A percentile compares a stretch with the other conserved stretches of the same genome.
These are phyloP conservation scores for Bolinopsis microptera DNA, from an alignment of 37 sponge, comb jelly and placozoan genomes.

Conservation along the genomic window DNA sequence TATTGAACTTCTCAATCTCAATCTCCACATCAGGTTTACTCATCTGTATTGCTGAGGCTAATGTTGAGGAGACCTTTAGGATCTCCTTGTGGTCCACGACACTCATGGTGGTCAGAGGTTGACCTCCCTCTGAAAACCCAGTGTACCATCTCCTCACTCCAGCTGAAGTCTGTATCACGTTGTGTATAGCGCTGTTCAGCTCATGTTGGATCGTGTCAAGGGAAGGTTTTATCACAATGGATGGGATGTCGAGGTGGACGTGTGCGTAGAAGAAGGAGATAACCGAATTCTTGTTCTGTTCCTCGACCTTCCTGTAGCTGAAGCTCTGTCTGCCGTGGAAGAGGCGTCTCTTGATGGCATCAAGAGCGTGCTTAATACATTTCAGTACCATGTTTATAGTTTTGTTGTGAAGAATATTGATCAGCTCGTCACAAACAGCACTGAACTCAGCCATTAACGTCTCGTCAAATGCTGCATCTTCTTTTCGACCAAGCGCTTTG, in stretches of 20 bases:
- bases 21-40: conserved; percentile 26
- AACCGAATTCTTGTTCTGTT: not conserved
- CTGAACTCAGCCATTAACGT: conserved; percentile 19
- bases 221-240: conserved; percentile 66
- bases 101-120: conserved; percentile 43
- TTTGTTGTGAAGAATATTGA: conserved; percentile 62
- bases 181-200: conserved; percentile 65
- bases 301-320: conserved; percentile 31
- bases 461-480: conserved; percentile 43
- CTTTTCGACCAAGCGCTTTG: conserved; percentile 20
- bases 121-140: conserved; percentile 9
- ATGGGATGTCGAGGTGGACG: conserved; percentile 57
- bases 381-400: conserved; percentile 48
- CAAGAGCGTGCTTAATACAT: conserved; percentile 50
- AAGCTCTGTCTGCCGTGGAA: conserved; percentile 53
- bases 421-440: conserved; percentile 10
- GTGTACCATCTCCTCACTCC: not conserved
- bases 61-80: not conserved
- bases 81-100: conserved; percentile 42
- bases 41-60: conserved; percentile 60
- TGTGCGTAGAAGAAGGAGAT: conserved; percentile 43
- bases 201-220: conserved; percentile 66
- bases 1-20: conserved; percentile 47
- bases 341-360: conserved; percentile 40
- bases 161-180: conserved; percentile 2